Conservation (phyloP, 2,113 vertebrate species). For the human (Homo sapiens) region DNA sequence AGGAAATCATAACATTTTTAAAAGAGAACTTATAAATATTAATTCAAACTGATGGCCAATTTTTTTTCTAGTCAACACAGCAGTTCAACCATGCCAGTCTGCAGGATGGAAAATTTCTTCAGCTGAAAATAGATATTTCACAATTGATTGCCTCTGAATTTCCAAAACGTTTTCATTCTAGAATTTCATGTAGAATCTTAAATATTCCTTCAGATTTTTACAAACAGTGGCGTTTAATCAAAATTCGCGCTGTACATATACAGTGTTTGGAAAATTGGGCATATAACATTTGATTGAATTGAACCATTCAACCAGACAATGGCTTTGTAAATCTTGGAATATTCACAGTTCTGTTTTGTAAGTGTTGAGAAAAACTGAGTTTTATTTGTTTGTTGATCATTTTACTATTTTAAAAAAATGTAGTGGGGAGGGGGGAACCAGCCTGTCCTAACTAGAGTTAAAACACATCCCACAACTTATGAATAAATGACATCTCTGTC, state of each 20-base stretch:
- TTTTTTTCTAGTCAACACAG: background rate
- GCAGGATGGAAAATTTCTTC: conserved; percentile 37
- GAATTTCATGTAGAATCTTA: background rate
- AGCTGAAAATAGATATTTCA: conserved; percentile 4
- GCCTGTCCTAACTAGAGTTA: background rate
- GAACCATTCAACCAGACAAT: conserved; percentile 57
- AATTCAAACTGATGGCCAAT: background rate
- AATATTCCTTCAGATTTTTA: background rate
- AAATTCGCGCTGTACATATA: background rate
- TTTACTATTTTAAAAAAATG: conserved; percentile 15
- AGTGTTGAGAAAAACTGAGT: background rate
- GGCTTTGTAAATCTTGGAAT: conserved; percentile 49
- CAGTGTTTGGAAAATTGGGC: background rate
- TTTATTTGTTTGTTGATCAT: conserved; percentile 16
- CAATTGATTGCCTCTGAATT: conserved; percentile 36
- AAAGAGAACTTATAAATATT: conserved; percentile 23
- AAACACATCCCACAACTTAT: conserved; percentile 8
- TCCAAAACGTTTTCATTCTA: background rate
- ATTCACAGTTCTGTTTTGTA: conserved; percentile 14
- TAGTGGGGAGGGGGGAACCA: background rate
- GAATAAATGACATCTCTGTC: conserved; percentile 23
- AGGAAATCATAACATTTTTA: background rate
- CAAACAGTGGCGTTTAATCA: background rate
- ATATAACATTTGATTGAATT: conserved; percentile 28
- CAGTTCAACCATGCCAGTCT: background rate